A percentile compares a stretch with the other conserved stretches of the same genome.
Evolutionary conservation across 23 tunicate species (phyloP).

Genomic region (Aplidium turbinatum): DNA sequence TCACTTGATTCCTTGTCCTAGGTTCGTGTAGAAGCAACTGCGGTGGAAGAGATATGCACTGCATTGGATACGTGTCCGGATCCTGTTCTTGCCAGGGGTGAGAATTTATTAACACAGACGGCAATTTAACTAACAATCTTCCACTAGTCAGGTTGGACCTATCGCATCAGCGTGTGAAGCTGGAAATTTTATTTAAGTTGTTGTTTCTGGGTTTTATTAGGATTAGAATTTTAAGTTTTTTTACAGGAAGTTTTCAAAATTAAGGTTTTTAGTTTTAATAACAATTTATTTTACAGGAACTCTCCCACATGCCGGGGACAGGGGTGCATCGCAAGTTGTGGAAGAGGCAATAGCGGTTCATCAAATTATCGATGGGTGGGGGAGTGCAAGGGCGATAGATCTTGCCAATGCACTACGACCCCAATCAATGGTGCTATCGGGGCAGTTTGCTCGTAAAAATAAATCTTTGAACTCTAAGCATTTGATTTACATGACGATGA

Average conservation of each 20-base stretch:
- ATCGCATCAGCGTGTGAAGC: too few species aligned
- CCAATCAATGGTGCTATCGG: constrained; percentile 21
- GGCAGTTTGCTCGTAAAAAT: constrained; percentile 32
- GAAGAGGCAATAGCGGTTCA: background rate
- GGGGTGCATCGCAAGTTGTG: constrained; percentile 36
- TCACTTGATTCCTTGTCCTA: background rate
- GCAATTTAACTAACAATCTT: too few species aligned
- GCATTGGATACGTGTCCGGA: constrained; percentile 15
- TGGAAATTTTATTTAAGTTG: too few species aligned
- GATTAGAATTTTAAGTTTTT: too few species aligned
- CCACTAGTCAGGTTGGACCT: too few species aligned
- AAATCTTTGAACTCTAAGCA: too few species aligned
- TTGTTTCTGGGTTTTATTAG: too few species aligned
- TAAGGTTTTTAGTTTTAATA: background rate
- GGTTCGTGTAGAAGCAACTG: constrained; percentile 16
- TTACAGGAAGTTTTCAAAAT: background rate
- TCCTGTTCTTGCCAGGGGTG: constrained; percentile 8
- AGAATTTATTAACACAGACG: background rate
- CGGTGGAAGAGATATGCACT: background rate
- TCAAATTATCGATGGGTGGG: background rate
- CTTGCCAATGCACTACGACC: constrained; percentile 17
- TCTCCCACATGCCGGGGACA: background rate
- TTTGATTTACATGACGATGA: too few species aligned
- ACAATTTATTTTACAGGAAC: background rate
- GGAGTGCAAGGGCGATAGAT: constrained; percentile 35